Evolutionary conservation across 2,888 invertebrate species (phyloP).

Genomic region (Cryptocephalus moraei): DNA sequence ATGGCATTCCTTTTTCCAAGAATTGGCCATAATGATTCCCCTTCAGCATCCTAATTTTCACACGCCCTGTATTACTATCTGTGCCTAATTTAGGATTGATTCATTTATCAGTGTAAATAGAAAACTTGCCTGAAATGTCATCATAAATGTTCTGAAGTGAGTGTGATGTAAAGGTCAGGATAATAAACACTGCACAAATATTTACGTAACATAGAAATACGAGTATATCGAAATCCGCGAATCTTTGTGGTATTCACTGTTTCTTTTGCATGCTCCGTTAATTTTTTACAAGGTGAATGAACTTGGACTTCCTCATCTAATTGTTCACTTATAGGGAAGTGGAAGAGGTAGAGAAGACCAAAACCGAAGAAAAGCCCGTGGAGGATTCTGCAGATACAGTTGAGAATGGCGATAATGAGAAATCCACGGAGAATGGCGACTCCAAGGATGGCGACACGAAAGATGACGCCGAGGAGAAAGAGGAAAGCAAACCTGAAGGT

Average conservation of each 20-base stretch:
- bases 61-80: too few relatives aligned
- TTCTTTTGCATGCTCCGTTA: slow-evolving; percentile 2
- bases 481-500: slow-evolving; percentile 3
- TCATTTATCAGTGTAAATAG: too few relatives aligned
- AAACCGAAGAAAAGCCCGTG: slow-evolving; percentile 8
- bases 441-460: slow-evolving; percentile 36
- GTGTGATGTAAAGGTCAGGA: slow-evolving; percentile 3
- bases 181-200: slow-evolving; percentile 4
- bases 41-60: too few relatives aligned
- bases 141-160: background rate
- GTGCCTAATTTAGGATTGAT: too few relatives aligned
- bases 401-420: slow-evolving; percentile 17
- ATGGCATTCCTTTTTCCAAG: too few relatives aligned
- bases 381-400: slow-evolving; percentile 11
- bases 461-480: slow-evolving; percentile 25
- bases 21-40: too few relatives aligned
- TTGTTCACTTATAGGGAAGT: slow-evolving; percentile 14
- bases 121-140: slow-evolving; percentile 1
- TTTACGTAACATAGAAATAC: slow-evolving; percentile 1
- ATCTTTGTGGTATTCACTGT: background rate
- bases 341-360: slow-evolving; percentile 15
- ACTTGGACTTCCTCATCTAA: slow-evolving; percentile 1
- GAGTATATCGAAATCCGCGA: background rate
- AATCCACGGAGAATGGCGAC: slow-evolving; percentile 26
- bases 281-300: background rate